Base-by-base conservation (phyloP, 2,113 vertebrate genomes). In the Psittacula cyanocephala region DNA sequence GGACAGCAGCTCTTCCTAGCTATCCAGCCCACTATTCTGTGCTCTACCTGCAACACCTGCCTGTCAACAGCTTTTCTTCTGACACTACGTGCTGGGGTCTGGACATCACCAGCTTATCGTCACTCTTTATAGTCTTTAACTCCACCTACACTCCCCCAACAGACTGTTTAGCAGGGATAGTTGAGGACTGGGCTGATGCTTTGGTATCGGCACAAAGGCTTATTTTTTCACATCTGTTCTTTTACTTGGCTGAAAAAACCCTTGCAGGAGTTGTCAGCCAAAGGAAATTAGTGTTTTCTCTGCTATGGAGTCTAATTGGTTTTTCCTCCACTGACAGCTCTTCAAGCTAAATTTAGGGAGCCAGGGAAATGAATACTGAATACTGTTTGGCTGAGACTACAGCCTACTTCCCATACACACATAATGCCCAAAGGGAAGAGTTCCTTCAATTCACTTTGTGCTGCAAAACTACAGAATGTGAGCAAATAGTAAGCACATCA, bases 281-380 rank as follows among this genome's bases (percentile, higher is more conserved):
- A 95, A 95, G 75, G 68, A 93, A 95, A 96, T 89, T 39, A 95
- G 85, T 96, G 80, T 94, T 95, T 94, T 94, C 82, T 86, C 76
- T 87, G 92, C 89, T 72, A 75, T 82, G 50, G 47, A 87, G 69
- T 75, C 85, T 96, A 96, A 95, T 95, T 92, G 86, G 8, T 22
- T 93, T 96, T 88, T 75, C 49, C 44, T 95, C 68, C 39, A 87
- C 70, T 95, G 91, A 96, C 89, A 97, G 94, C 41, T 86, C 86
- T 91, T 89, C 87, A 92, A 70, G 87, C 49, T 91, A 94, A 93
- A 96, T 97, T 94, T 95, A 94, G 89, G 91, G 37, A 93, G 50
- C n/a, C 81, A 93, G 52, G 67, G 72, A 94, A 94, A 95, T 95
- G 27, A 76, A 68, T 59, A 62, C 33, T 68, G 70, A 91, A 92